These are phyloP conservation scores for Euwallacea similis DNA, from an alignment of 1,140 invertebrate genomes.

Conservation along the genomic window DNA sequence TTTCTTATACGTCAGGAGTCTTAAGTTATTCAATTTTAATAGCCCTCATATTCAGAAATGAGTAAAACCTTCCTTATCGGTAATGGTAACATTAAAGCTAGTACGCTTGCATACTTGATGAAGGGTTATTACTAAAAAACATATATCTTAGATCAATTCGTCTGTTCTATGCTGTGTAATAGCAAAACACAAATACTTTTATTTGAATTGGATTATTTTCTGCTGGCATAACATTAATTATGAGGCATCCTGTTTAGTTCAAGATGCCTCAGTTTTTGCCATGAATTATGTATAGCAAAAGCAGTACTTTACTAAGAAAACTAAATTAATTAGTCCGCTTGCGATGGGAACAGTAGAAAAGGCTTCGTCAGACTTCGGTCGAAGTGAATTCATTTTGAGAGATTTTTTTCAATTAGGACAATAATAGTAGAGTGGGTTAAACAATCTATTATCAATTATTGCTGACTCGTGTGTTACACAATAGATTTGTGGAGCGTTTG, in stretches of 20 bases:
- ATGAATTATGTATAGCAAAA: constrained; percentile 4
- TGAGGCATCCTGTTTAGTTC: background rate
- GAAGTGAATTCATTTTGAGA: no score
- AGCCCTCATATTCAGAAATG: background rate
- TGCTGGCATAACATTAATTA: background rate
- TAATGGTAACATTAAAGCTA: background rate
- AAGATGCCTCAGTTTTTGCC: background rate
- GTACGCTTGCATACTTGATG: background rate
- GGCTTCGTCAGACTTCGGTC: no score
- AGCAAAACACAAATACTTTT: background rate
- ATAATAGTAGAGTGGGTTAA: no score
- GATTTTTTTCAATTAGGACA: no score
- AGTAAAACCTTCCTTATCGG: background rate
- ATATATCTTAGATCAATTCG: no score
- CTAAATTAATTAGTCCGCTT: background rate
- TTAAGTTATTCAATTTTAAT: background rate
- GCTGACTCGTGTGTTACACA: no score
- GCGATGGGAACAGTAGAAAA: no score
- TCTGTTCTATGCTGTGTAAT: background rate
- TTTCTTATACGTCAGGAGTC: no score
- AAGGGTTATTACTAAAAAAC: no score
- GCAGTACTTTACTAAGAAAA: background rate
- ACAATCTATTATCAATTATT: no score
- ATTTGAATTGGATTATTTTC: constrained; percentile 1
- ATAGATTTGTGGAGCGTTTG: no score